A percentile compares a stretch with the other conserved stretches of the same genome.
These are phyloP conservation scores for Adineta ricciae DNA, from an alignment of 2,888 invertebrate species.

Conservation along the genomic window DNA sequence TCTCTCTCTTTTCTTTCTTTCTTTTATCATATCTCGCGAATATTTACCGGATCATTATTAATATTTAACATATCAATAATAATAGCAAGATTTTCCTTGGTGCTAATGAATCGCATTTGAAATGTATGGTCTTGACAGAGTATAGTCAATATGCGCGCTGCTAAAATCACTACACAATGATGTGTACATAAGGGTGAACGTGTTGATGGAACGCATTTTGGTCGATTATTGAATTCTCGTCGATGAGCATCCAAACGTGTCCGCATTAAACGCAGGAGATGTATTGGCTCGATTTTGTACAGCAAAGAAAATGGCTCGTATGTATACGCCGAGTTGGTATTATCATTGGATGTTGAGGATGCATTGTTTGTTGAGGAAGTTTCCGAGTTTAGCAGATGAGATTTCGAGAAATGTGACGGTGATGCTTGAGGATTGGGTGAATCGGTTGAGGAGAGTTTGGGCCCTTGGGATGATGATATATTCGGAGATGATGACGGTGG, in stretches of 20 bases:
- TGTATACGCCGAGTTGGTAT: background rate
- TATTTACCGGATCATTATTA: conserved; percentile 34
- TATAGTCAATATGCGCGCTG: conserved; percentile 26
- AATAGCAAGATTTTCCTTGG: conserved; percentile 28
- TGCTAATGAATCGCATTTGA: conserved; percentile 25
- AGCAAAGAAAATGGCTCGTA: background rate
- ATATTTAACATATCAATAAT: conserved; percentile 31
- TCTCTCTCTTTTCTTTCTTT: background rate
- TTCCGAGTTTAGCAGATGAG: background rate
- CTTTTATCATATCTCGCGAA: background rate
- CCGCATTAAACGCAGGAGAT: conserved; percentile 12
- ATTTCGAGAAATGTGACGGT: background rate
- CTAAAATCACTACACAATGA: conserved; percentile 32
- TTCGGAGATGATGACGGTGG: background rate
- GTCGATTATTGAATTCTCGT: background rate
- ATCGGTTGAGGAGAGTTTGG: background rate
- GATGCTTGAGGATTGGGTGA: background rate
- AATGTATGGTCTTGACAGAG: conserved; percentile 31
- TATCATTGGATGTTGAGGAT: background rate
- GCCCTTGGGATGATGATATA: background rate
- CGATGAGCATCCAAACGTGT: conserved; percentile 18
- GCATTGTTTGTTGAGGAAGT: background rate
- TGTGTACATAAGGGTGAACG: conserved; percentile 28
- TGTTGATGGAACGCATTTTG: conserved; percentile 32
- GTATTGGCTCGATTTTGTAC: conserved; percentile 12